Base-by-base conservation (phyloP, 2,113 vertebrate genomes). In the Rhagologus leucostigma region DNA sequence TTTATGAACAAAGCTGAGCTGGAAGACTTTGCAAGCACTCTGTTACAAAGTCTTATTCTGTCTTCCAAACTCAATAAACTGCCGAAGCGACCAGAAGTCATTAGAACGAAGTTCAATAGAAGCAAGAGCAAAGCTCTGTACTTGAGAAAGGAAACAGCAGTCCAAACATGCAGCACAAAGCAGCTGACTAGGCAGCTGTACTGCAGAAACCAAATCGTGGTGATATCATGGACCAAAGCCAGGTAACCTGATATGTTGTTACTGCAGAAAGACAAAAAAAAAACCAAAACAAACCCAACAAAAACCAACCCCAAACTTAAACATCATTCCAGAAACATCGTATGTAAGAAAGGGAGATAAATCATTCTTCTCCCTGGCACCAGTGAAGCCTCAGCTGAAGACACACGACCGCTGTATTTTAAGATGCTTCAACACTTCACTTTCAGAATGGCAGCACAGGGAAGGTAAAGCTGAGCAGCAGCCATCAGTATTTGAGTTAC, bases 111-210 rank as follows among this genome's bases (percentile, higher is more conserved):
- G 96, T 97, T 96, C 95, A 96, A 16, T 44, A 84, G 91, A 89
- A 90, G 88, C 75, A 83, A 80, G 89, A 95, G 94, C 80, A 92
- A 70, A 92, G 76, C 76, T 90, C 80, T 84, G 55, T 27, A 19
- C 89, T 95, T 70, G 64, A 95, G 95, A 89, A 86, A 93, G 68
- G 91, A 81, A 95, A 52, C 73, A 84, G 76, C 8, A 3, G 69
- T 47, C 86, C 68, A 84, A 95, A 89, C 71, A 64, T 3, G 56
- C 80, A 81, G 75, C 60, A 30, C 1, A 2, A 46, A 87, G 95
- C 91, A 96, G 91, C 90, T 88, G 95, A 92, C 68, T 24, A 77
- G 86, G 96, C 93, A 96, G 91, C 91, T 94, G 94, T 86, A 86
- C 68, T 70, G 83, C 92, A 89, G 80, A 89, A 83, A 84, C 89